Evolutionary conservation across 2,888 invertebrate genomes (phyloP).

Genomic region (Zygothrica quintamaculata): DNA sequence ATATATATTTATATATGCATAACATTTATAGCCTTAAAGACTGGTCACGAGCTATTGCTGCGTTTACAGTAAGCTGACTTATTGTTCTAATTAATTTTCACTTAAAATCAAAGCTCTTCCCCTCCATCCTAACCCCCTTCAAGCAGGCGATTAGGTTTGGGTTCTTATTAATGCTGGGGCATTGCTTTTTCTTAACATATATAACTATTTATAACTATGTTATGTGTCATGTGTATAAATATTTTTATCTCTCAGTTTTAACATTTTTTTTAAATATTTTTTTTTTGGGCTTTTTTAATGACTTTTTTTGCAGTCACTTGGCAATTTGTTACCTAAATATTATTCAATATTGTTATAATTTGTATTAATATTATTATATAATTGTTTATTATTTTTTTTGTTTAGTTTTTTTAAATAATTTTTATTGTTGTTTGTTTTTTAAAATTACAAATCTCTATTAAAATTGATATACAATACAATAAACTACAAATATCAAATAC

Average conservation of each 20-base stretch:
- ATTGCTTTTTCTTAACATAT: no score
- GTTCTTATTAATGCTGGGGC: no score
- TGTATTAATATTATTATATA: no score
- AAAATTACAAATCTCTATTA: constrained; percentile 65
- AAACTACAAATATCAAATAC: constrained; percentile 55
- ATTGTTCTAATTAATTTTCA: constrained; percentile 63
- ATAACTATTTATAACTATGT: constrained; percentile 61
- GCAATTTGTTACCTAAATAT: constrained; percentile 64
- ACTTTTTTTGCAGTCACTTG: constrained; percentile 73
- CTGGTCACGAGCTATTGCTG: constrained; percentile 53
- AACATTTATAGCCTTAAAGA: constrained; percentile 74
- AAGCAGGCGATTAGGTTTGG: background rate
- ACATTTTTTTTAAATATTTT: constrained; percentile 34
- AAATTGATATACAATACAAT: constrained; percentile 58
- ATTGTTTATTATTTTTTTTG: constrained; percentile 34
- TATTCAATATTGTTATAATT: no score
- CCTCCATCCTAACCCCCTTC: background rate
- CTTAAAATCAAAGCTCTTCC: constrained; percentile 47
- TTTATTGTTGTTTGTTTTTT: constrained; percentile 25
- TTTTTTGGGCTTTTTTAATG: constrained; percentile 43
- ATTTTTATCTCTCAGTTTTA: constrained; percentile 57
- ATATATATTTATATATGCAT: constrained; percentile 50
- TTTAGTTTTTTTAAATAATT: constrained; percentile 42
- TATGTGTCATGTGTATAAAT: constrained; percentile 59
- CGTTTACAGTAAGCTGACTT: constrained; percentile 72